phyloP scores from a whole-genome alignment of 1,140 invertebrate species.

The Panagrolaimus sp. region DNA sequence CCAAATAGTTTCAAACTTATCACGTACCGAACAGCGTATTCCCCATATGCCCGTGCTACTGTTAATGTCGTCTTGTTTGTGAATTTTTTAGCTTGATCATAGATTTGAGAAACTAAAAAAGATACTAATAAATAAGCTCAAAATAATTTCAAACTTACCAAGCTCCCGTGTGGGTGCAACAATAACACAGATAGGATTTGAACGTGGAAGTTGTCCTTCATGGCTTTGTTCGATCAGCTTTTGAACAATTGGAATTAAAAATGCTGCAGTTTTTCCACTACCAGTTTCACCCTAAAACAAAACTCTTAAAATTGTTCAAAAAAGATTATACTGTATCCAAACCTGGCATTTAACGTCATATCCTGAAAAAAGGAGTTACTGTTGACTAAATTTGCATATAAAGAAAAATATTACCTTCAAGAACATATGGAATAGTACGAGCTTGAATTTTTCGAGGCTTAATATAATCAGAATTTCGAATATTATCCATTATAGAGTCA shows the following conservation, averaged over 20 bases:
- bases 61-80: neutral
- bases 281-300: no score
- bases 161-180: neutral
- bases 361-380: no score
- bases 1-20: no score
- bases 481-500: neutral
- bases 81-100: neutral
- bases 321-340: no score
- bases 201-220: neutral
- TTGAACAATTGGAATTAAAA: neutral
- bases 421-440: neutral
- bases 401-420: no score
- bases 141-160: no score
- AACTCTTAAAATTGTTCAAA: no score
- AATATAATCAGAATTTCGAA: neutral
- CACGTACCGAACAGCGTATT: neutral
- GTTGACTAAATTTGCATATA: no score
- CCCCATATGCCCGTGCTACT: neutral
- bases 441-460: conserved; percentile 3
- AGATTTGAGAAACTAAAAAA: neutral
- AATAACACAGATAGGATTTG: neutral
- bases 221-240: neutral
- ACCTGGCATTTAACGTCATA: neutral
- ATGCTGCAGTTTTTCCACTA: conserved; percentile 1
- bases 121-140: no score